Percentiles rank a stretch among this genome's conserved stretches.
Evolutionary conservation across 2,888 invertebrate genomes (phyloP).

Genomic region (Polylopha cassiicola): DNA sequence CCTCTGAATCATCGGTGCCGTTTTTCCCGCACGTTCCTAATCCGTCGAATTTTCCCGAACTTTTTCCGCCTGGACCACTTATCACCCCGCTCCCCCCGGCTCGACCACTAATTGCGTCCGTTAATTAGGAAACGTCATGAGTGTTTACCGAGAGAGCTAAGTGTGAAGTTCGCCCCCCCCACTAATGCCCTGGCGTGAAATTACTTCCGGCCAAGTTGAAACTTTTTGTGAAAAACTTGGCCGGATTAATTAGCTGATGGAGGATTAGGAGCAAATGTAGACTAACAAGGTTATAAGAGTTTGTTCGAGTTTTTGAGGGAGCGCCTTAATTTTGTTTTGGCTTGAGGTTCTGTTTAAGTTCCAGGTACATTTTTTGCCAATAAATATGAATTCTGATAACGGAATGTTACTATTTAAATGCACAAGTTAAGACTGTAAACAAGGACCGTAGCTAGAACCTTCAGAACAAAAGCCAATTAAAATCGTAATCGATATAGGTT

Average conservation of each 20-base stretch:
- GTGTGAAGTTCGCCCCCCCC: slow-evolving; percentile 71
- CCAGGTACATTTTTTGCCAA: slow-evolving; percentile 13
- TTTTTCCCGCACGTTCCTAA: slow-evolving; percentile 16
- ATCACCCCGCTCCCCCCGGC: slow-evolving; percentile 54
- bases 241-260: slow-evolving; percentile 77
- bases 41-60: slow-evolving; percentile 64
- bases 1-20: slow-evolving; percentile 1
- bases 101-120: slow-evolving; percentile 76
- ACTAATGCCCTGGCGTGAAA: slow-evolving; percentile 69
- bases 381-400: neutral
- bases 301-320: slow-evolving; percentile 68
- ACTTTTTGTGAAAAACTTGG: slow-evolving; percentile 73
- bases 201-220: slow-evolving; percentile 70
- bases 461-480: too few species aligned
- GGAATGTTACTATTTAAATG: neutral
- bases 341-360: slow-evolving; percentile 48
- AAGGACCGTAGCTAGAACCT: too few species aligned
- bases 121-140: slow-evolving; percentile 78
- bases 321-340: slow-evolving; percentile 69
- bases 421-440: too few species aligned
- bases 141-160: slow-evolving; percentile 75
- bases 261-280: slow-evolving; percentile 63
- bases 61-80: slow-evolving; percentile 71
- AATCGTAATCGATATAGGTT: too few species aligned
- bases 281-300: slow-evolving; percentile 75